Evolutionary conservation across 2,888 invertebrate genomes (phyloP), one percentile per base, ranked within the genome.

Genomic region (Drosophila colorata): DNA sequence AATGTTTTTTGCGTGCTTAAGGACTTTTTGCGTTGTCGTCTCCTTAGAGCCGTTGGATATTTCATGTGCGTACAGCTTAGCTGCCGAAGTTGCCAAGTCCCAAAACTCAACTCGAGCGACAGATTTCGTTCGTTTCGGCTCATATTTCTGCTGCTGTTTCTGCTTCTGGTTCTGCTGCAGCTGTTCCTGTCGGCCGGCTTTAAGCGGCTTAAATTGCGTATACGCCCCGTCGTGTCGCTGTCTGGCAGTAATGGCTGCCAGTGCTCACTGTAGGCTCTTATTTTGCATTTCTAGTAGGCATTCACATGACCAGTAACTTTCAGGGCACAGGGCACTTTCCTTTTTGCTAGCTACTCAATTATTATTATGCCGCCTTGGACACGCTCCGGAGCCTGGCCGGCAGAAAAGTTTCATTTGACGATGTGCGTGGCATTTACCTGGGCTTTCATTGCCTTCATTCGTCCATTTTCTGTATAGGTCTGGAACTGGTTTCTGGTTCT

Each of bases 171-270:
- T 1, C 40, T 52, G 52, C 40, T 56, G 40, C 56, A 20, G 37
- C 46, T 38, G 53, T 13, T 41, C 23, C 20, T 35, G 40, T n/a
- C 43, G 67, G 16, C 44, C 59, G 75, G 67, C 82, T 74, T 79
- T 79, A 84, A 82, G 86, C 83, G 71, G 82, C 87, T 83, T 83
- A 83, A 78, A 78, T 80, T 87, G 78, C 79, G 83, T 72, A 85
- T 64, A 84, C 82, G 82, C 76, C 74, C 60, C 40, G 40, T 37
- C 5, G 46, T 20, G 6, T 58, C 11, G 43, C 49, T 52, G 65
- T 41, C 72, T 82, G 83, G 9, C 67, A 28, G 40, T 71, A 76
- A 80, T 80, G 55, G 59, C 58, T 48, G 37, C 6, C 52, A 59
- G 44, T 48, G 46, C 61, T 43, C 46, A 16, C 47, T 35, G 25